Percentiles rank a stretch among this genome's conserved stretches.
Evolutionary conservation across 2,797 vertebrate species (phyloP).

Genomic region (Epinephelus coioides): DNA sequence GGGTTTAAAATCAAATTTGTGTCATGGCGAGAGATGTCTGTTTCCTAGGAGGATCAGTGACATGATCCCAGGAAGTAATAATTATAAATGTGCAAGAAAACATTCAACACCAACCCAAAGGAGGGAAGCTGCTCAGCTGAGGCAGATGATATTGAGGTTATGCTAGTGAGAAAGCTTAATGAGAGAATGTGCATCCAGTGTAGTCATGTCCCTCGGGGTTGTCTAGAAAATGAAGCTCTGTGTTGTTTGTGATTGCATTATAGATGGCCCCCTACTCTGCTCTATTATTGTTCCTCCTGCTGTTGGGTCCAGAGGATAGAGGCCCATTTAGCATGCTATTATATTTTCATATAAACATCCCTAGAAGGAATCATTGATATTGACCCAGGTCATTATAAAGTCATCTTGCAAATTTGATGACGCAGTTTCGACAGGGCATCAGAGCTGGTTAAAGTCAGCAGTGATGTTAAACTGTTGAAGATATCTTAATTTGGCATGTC

Average conservation of each 20-base stretch:
- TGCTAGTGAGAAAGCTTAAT: conserved; percentile 37
- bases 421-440: background rate
- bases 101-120: background rate
- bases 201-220: conserved; percentile 7
- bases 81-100: conserved; percentile 18
- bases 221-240: conserved; percentile 40
- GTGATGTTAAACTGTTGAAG: too few species aligned
- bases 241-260: conserved; percentile 35
- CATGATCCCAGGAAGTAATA: background rate
- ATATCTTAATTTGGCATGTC: background rate
- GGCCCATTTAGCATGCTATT: background rate
- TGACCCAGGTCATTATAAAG: background rate
- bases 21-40: background rate
- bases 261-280: conserved; percentile 2
- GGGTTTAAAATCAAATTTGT: conserved; percentile 5
- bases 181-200: conserved; percentile 31
- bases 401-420: background rate
- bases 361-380: background rate
- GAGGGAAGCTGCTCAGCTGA: conserved; percentile 2
- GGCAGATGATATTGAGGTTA: conserved; percentile 20
- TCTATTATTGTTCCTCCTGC: conserved; percentile 1
- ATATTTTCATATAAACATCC: background rate
- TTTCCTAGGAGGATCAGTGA: conserved; percentile 2
- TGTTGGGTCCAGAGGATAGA: background rate
- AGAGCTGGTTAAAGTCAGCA: background rate